A percentile compares a stretch with the other conserved stretches of the same genome.
Evolutionary conservation across 1,140 invertebrate species (phyloP).

Genomic region (Drosophila willistoni): DNA sequence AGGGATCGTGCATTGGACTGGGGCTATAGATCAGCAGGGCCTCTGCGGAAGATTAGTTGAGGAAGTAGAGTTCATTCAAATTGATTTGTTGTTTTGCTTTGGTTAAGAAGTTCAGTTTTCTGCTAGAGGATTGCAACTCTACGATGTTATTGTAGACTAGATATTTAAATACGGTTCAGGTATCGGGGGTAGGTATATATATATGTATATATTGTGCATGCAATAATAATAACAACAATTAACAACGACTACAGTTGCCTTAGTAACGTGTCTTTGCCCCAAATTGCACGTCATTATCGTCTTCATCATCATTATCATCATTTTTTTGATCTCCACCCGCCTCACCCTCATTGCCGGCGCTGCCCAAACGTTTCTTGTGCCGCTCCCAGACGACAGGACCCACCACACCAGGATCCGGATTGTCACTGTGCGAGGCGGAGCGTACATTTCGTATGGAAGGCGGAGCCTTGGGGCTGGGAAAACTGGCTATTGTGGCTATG

Average conservation of each 20-base stretch:
- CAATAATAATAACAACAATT: slow-evolving; percentile 45
- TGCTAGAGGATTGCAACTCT: slow-evolving; percentile 36
- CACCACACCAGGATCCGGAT: slow-evolving; percentile 90
- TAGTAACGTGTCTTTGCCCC: slow-evolving; percentile 69
- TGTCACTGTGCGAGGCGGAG: slow-evolving; percentile 78
- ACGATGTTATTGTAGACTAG: slow-evolving; percentile 35
- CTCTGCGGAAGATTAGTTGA: slow-evolving; percentile 73
- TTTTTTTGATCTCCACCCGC: slow-evolving; percentile 48
- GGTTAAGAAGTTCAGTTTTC: slow-evolving; percentile 13
- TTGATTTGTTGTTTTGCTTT: slow-evolving; percentile 44
- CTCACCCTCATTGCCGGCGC: slow-evolving; percentile 76
- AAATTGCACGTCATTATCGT: slow-evolving; percentile 63
- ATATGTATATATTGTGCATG: slow-evolving; percentile 53
- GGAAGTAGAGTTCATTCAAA: slow-evolving; percentile 33
- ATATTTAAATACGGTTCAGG: slow-evolving; percentile 9
- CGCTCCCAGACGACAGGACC: slow-evolving; percentile 92
- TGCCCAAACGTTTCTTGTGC: slow-evolving; percentile 84
- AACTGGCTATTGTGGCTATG: slow-evolving; percentile 76
- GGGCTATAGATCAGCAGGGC: slow-evolving; percentile 65
- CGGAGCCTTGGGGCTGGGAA: slow-evolving; percentile 77
- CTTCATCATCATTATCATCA: slow-evolving; percentile 34
- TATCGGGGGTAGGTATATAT: slow-evolving; percentile 41
- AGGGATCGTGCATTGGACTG: slow-evolving; percentile 79
- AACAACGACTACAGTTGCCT: slow-evolving; percentile 68
- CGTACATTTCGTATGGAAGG: slow-evolving; percentile 51